Conservation (phyloP, 2,888 invertebrate species). For the Anorthoa munda region DNA sequence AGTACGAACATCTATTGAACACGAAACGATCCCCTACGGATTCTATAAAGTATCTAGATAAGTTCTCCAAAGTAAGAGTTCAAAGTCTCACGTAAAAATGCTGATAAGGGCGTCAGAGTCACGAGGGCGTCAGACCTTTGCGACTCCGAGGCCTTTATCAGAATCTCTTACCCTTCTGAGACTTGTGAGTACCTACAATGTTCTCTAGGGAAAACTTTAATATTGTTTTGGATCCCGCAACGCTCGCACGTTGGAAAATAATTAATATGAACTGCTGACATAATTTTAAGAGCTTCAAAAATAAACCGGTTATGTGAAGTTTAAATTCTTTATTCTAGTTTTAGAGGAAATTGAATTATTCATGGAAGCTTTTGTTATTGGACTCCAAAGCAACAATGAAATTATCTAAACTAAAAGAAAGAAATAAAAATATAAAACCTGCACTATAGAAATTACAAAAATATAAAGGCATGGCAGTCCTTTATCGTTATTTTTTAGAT, state of each 20-base stretch:
- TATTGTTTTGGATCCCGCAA: conserved; percentile 9
- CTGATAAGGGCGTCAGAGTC: conserved; percentile 39
- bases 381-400: not conserved
- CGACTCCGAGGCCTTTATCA: conserved; percentile 33
- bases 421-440: not conserved
- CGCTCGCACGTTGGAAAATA: conserved; percentile 2
- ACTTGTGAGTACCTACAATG: conserved; percentile 4
- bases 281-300: not conserved
- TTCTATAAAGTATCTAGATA: not conserved
- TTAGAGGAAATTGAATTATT: not conserved
- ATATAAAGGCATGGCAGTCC: not conserved
- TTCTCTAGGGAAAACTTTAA: conserved; percentile 2
- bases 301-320: not conserved
- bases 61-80: conserved; percentile 12
- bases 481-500: not conserved
- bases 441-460: not conserved
- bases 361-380: not conserved
- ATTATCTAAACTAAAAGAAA: not conserved
- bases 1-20: not conserved
- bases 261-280: conserved; percentile 6
- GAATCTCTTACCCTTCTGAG: conserved; percentile 13
- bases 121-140: conserved; percentile 28
- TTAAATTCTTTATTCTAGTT: not conserved
- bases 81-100: conserved; percentile 39
- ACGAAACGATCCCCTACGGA: not conserved